Evolutionary conservation across 2,113 vertebrate genomes (phyloP).

Genomic region (Emydura subglobosa): DNA sequence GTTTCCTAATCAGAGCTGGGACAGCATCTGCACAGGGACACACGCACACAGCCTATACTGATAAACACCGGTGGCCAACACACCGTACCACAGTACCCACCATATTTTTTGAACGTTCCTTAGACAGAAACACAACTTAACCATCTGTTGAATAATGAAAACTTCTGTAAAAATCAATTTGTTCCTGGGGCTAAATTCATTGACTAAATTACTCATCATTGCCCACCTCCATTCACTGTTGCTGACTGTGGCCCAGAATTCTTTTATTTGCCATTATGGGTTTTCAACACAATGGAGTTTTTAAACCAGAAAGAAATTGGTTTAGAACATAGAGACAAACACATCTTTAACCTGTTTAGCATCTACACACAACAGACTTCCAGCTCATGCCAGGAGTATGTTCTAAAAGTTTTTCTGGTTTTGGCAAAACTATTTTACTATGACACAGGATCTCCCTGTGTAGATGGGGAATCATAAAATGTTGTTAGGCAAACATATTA

Average conservation of each 20-base stretch:
- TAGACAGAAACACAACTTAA: neutral
- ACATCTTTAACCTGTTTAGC: too few species aligned
- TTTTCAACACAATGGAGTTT: neutral
- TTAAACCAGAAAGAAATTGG: neutral
- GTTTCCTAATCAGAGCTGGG: too few species aligned
- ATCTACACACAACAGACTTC: neutral
- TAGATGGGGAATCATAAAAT: too few species aligned
- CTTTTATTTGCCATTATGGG: neutral
- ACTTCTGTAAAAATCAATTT: neutral
- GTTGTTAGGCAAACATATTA: too few species aligned
- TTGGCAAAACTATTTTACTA: neutral
- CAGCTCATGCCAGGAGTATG: neutral
- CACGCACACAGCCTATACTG: too few species aligned
- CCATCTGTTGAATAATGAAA: neutral
- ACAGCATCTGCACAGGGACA: too few species aligned
- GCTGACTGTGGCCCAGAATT: neutral
- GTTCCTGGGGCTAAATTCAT: neutral
- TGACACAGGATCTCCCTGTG: neutral
- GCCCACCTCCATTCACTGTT: neutral
- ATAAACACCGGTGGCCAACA: too few species aligned
- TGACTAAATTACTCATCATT: too few species aligned
- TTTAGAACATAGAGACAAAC: neutral
- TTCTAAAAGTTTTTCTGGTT: neutral
- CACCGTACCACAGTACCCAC: too few species aligned
- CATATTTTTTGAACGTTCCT: neutral